phyloP scores from a whole-genome alignment of 2,888 invertebrate species.

The Petrolisthes cinctipes region DNA sequence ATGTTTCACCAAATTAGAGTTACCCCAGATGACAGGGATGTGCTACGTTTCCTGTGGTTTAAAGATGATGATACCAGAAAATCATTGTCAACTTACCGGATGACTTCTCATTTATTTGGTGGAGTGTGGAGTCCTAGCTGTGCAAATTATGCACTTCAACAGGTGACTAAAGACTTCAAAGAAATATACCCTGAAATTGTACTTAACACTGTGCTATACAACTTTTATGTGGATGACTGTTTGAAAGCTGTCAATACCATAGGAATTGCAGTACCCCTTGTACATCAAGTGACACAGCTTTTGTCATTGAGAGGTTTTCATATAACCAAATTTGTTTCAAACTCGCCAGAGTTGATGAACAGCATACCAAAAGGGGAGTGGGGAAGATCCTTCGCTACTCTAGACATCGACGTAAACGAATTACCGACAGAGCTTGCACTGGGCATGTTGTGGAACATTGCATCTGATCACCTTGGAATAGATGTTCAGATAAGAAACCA shows the following conservation, averaged over 20 bases:
- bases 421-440: slow-evolving; percentile 21
- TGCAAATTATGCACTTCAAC: slow-evolving; percentile 28
- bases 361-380: slow-evolving; percentile 16
- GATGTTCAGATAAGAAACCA: not conserved
- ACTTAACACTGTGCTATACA: slow-evolving; percentile 15
- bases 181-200: slow-evolving; percentile 11
- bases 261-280: slow-evolving; percentile 24
- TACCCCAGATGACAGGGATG: not conserved
- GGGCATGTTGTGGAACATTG: slow-evolving; percentile 31
- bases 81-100: not conserved
- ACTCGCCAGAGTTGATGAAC: slow-evolving; percentile 12
- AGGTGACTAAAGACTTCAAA: slow-evolving; percentile 21
- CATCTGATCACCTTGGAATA: not conserved
- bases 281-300: slow-evolving; percentile 6
- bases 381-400: slow-evolving; percentile 14
- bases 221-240: slow-evolving; percentile 31
- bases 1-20: slow-evolving; percentile 41
- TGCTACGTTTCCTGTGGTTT: not conserved
- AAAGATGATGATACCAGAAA: not conserved
- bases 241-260: slow-evolving; percentile 17
- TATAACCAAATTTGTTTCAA: slow-evolving; percentile 20
- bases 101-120: not conserved
- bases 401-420: not conserved
- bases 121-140: slow-evolving; percentile 19
- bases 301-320: slow-evolving; percentile 21